These are phyloP conservation scores for Manis pentadactyla DNA, from an alignment of 2,797 vertebrate species.

Conservation along the genomic window DNA sequence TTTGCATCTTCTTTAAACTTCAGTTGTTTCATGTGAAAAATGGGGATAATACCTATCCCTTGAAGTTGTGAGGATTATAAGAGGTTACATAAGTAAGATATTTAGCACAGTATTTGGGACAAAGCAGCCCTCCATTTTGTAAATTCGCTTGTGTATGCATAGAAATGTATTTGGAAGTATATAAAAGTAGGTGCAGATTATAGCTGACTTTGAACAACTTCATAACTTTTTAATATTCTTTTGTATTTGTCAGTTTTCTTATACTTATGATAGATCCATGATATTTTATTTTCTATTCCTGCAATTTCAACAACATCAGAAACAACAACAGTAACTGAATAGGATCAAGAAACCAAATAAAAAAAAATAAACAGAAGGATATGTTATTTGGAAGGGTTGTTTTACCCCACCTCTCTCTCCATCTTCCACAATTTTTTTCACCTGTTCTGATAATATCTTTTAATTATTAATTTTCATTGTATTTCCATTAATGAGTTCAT, in stretches of 20 bases:
- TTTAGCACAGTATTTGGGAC: background rate
- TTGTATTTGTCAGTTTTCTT: background rate
- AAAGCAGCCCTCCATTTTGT: background rate
- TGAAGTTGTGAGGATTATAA: background rate
- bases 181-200: background rate
- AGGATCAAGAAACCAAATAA: background rate
- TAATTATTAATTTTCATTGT: background rate
- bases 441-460: background rate
- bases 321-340: background rate
- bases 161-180: background rate
- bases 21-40: background rate
- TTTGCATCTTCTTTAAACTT: background rate
- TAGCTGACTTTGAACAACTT: background rate
- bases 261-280: background rate
- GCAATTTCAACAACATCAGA: background rate
- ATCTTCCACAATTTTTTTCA: background rate
- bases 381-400: background rate
- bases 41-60: background rate
- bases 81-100: background rate
- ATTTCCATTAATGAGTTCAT: background rate
- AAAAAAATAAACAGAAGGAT: background rate
- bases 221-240: background rate
- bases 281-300: slow-evolving; percentile 31
- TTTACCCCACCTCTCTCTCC: background rate
- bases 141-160: background rate